These are phyloP conservation scores for Arctocebus calabarensis DNA, from an alignment of 2,797 vertebrate genomes.

Conservation along the genomic window DNA sequence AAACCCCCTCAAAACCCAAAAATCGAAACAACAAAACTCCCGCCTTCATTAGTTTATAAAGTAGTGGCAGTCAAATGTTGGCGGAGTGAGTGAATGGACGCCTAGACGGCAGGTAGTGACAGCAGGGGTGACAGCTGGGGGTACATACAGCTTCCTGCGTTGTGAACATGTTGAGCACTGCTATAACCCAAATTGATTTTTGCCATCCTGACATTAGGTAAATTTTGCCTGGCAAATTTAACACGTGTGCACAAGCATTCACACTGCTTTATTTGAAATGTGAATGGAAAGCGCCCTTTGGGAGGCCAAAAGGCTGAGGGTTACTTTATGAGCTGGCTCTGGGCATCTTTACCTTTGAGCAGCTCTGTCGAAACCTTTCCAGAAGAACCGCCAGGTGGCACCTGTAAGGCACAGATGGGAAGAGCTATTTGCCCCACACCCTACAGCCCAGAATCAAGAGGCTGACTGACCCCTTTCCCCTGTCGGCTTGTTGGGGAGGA, in stretches of 20 bases:
- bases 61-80: background rate
- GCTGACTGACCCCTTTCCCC: constrained; percentile 44
- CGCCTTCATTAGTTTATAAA: background rate
- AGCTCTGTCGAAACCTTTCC: background rate
- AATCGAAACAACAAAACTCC: background rate
- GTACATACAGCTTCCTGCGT: constrained; percentile 1
- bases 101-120: constrained; percentile 33
- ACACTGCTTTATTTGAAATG: constrained; percentile 17
- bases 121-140: constrained; percentile 61
- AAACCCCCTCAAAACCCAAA: background rate
- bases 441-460: constrained; percentile 22
- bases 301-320: background rate
- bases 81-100: background rate
- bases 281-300: background rate
- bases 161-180: constrained; percentile 12
- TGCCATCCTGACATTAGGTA: background rate
- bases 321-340: background rate
- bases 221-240: background rate
- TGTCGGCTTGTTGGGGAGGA: constrained; percentile 6
- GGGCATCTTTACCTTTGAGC: background rate
- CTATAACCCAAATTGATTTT: constrained; percentile 49
- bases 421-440: constrained; percentile 43
- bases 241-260: background rate
- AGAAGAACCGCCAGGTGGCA: constrained; percentile 81
- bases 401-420: constrained; percentile 74